Conservation (phyloP, 1,140 invertebrate species). For the Oncopodura yosiiana region DNA sequence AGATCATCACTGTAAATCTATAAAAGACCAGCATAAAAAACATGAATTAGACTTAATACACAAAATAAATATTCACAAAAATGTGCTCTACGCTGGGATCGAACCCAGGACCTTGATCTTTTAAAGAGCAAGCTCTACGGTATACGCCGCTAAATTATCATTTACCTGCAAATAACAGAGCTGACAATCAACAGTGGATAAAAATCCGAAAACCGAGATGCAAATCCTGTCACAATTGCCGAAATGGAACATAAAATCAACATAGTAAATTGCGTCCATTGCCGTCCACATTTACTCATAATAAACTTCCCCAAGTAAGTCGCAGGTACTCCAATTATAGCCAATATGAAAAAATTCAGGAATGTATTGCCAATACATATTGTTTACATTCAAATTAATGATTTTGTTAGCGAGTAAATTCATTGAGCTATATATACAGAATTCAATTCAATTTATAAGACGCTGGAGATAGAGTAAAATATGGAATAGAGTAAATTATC, state of each 20-base stretch:
- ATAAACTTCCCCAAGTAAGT: conserved; percentile 39
- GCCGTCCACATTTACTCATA: conserved; percentile 45
- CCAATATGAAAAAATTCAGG: conserved; percentile 55
- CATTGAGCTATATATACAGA: no score
- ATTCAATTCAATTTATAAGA: no score
- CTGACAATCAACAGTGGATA: conserved; percentile 8
- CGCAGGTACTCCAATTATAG: conserved; percentile 51
- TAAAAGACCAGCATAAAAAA: not conserved
- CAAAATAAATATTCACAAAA: no score
- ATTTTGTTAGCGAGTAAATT: conserved; percentile 51
- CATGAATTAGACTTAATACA: no score
- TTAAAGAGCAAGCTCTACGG: no score
- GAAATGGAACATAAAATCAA: conserved; percentile 41
- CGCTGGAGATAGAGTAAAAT: no score
- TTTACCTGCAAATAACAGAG: conserved; percentile 21
- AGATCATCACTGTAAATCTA: conserved; percentile 41
- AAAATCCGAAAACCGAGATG: conserved; percentile 2
- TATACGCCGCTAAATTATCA: not conserved
- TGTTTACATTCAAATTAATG: conserved; percentile 51
- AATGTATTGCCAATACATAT: conserved; percentile 56
- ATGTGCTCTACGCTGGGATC: no score
- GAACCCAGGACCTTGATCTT: no score
- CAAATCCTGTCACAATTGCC: conserved; percentile 40
- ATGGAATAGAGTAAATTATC: not conserved
- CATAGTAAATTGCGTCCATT: conserved; percentile 44